Percentiles rank a stretch among this genome's conserved stretches.
phyloP scores from a whole-genome alignment of 2,888 invertebrate genomes.

The Orthosia incerta region DNA sequence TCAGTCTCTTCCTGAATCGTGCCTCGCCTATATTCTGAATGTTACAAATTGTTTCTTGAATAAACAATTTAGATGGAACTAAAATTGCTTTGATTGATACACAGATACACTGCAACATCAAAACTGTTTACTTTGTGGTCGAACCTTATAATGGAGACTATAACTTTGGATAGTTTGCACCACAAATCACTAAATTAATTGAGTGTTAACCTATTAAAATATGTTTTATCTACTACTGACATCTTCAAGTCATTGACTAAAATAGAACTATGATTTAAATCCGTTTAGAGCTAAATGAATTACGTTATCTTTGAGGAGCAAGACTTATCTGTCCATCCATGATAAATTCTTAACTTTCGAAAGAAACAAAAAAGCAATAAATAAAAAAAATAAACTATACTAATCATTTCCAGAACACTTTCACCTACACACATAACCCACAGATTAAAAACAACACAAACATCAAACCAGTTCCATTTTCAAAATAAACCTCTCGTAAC shows the following conservation, averaged over 20 bases:
- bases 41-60: conserved; percentile 6
- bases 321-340: too few species aligned
- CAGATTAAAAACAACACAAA: conserved; percentile 9
- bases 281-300: too few species aligned
- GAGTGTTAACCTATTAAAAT: too few species aligned
- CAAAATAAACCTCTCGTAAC: conserved; percentile 9
- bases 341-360: too few species aligned
- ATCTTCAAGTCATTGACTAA: too few species aligned
- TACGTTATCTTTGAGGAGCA: too few species aligned
- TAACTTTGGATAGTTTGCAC: neutral
- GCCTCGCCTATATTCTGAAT: conserved; percentile 18
- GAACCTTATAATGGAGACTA: neutral
- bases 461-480: conserved; percentile 36
- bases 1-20: conserved; percentile 36
- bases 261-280: too few species aligned
- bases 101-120: neutral
- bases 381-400: too few species aligned
- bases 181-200: too few species aligned
- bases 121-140: neutral
- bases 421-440: conserved; percentile 10
- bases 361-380: too few species aligned
- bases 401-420: neutral
- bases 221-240: too few species aligned
- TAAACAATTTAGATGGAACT: neutral
- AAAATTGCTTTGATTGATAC: too few species aligned